These are phyloP conservation scores for Stenichneumon culpator DNA, from an alignment of 2,888 invertebrate genomes.

Conservation along the genomic window DNA sequence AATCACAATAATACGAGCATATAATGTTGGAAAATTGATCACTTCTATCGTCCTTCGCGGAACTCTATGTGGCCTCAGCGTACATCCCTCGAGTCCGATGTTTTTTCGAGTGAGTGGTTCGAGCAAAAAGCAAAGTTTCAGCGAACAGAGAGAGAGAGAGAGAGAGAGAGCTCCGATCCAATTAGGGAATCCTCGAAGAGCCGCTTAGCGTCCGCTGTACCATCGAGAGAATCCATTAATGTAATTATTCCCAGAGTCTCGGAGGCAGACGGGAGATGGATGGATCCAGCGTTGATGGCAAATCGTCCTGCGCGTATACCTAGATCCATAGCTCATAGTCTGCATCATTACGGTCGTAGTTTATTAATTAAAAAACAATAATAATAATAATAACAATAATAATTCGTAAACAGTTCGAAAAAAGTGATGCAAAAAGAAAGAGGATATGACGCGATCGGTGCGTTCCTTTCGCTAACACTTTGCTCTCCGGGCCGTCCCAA, in stretches of 20 bases:
- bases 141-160: background rate
- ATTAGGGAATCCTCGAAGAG: slow-evolving; percentile 53
- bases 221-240: slow-evolving; percentile 55
- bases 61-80: background rate
- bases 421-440: slow-evolving; percentile 16
- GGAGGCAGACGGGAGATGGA: slow-evolving; percentile 29
- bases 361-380: background rate
- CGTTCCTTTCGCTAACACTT: slow-evolving; percentile 27
- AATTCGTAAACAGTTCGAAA: background rate
- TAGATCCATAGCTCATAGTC: background rate
- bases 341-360: slow-evolving; percentile 32
- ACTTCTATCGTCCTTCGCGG: slow-evolving; percentile 22
- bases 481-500: slow-evolving; percentile 8
- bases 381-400: background rate
- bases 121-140: slow-evolving; percentile 30
- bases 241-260: slow-evolving; percentile 52
- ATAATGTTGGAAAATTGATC: slow-evolving; percentile 49
- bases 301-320: slow-evolving; percentile 11
- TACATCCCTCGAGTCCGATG: slow-evolving; percentile 18
- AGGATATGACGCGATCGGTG: slow-evolving; percentile 46
- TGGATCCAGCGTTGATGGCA: slow-evolving; percentile 35
- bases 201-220: slow-evolving; percentile 17
- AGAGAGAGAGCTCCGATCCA: slow-evolving; percentile 17
- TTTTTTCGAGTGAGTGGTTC: slow-evolving; percentile 17
- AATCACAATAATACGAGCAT: slow-evolving; percentile 10